A percentile compares a stretch with the other conserved stretches of the same genome.
phyloP scores from a whole-genome alignment of 2,888 invertebrate species.

The Ommatoiulus sabulosus region DNA sequence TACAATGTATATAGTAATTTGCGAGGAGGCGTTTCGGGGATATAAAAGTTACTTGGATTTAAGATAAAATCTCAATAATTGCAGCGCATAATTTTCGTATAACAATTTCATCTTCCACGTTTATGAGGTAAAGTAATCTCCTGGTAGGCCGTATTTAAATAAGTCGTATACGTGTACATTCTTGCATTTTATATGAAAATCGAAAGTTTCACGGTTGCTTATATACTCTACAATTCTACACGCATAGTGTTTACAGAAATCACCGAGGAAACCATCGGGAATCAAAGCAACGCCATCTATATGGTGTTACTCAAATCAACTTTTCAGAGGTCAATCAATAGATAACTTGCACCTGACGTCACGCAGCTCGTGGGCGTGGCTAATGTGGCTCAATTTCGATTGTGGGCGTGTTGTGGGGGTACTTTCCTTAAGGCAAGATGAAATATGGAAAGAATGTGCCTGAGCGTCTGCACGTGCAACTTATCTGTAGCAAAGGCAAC shows the following conservation, averaged over 20 bases:
- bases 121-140: constrained; percentile 21
- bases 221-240: not conserved
- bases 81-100: not conserved
- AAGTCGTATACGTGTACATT: not conserved
- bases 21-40: constrained; percentile 25
- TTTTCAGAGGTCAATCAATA: not conserved
- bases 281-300: too few relatives aligned
- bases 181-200: not conserved
- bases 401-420: too few relatives aligned
- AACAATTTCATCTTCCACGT: constrained; percentile 15
- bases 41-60: not conserved
- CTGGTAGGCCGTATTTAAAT: not conserved
- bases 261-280: not conserved
- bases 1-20: not conserved
- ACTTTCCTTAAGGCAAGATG: too few relatives aligned
- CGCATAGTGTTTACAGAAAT: not conserved
- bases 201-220: not conserved
- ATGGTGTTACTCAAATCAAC: not conserved
- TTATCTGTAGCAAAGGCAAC: too few relatives aligned
- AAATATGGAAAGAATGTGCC: too few relatives aligned
- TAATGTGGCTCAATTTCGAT: too few relatives aligned
- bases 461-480: too few relatives aligned
- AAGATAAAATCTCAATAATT: constrained; percentile 21
- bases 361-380: too few relatives aligned
- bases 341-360: too few relatives aligned